Conservation (phyloP, 2,888 invertebrate genomes). For the Machimus rusticus region DNA sequence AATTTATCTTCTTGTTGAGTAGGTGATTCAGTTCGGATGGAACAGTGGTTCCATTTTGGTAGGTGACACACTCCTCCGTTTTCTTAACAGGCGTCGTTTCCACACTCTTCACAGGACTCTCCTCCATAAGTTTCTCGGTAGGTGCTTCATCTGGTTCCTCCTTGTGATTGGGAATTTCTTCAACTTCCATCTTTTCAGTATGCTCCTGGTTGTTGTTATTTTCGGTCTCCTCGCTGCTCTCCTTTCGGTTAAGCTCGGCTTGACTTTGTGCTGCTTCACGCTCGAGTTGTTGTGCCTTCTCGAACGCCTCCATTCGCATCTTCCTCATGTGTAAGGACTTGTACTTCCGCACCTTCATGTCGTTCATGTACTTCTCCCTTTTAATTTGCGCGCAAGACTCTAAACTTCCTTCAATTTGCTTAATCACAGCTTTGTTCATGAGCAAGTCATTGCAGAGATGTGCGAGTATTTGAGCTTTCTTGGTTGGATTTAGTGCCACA, state of each 20-base stretch:
- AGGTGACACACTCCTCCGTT: conserved; percentile 42
- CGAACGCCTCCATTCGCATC: conserved; percentile 76
- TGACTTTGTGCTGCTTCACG: conserved; percentile 58
- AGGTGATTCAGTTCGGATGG: conserved; percentile 55
- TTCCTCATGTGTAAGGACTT: conserved; percentile 76
- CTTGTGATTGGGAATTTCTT: conserved; percentile 40
- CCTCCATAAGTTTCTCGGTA: conserved; percentile 28
- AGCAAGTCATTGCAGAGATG: conserved; percentile 94
- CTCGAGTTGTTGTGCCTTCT: conserved; percentile 64
- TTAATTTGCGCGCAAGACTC: conserved; percentile 86
- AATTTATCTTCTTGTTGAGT: conserved; percentile 54
- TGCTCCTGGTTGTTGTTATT: conserved; percentile 35
- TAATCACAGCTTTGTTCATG: conserved; percentile 88
- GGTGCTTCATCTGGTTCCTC: conserved; percentile 43
- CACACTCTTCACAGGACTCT: conserved; percentile 45
- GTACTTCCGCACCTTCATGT: conserved; percentile 91
- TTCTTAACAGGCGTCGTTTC: conserved; percentile 45
- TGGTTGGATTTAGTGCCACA: conserved; percentile 82
- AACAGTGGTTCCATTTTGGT: conserved; percentile 45
- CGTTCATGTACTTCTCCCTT: conserved; percentile 91
- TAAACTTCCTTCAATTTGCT: conserved; percentile 87
- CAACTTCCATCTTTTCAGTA: conserved; percentile 45
- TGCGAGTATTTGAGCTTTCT: conserved; percentile 87
- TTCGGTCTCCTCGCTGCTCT: conserved; percentile 55
- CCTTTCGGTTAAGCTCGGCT: conserved; percentile 54